Percentiles rank a stretch among this genome's conserved stretches.
These are phyloP conservation scores for Artibeus jamaicensis DNA, from an alignment of 2,797 vertebrate genomes.

Conservation along the genomic window DNA sequence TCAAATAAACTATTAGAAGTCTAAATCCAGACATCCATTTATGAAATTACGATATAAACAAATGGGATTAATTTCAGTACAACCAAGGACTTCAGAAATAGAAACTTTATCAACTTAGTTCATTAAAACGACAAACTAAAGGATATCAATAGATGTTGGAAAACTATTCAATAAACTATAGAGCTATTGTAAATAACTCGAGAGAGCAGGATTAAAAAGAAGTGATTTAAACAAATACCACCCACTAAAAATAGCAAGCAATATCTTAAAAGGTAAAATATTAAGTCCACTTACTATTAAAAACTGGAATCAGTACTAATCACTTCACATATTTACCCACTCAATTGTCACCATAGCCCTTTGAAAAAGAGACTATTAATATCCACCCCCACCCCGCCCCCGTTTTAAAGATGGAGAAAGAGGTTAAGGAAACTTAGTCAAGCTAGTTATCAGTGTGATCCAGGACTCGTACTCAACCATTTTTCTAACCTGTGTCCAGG, in stretches of 20 bases:
- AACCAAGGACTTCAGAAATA: constrained; percentile 47
- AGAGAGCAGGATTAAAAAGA: neutral
- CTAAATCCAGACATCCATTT: constrained; percentile 45
- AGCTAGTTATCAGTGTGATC: neutral
- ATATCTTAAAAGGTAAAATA: constrained; percentile 12
- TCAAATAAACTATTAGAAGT: constrained; percentile 48
- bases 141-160: constrained; percentile 2
- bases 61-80: constrained; percentile 57
- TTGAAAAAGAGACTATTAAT: neutral
- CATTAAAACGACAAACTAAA: constrained; percentile 13
- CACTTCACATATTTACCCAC: neutral
- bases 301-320: neutral
- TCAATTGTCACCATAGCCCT: neutral
- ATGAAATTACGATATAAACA: constrained; percentile 50
- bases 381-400: too few species aligned
- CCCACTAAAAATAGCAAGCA: neutral
- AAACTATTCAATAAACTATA: neutral
- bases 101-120: constrained; percentile 51
- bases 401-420: neutral
- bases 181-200: neutral
- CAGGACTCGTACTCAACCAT: neutral
- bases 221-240: neutral
- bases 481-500: neutral
- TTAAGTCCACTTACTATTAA: neutral
- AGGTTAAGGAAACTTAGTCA: neutral